A percentile compares a stretch with the other conserved stretches of the same genome.
Conservation (phyloP, 2,113 vertebrate species). For the Melanocharis versteri region DNA sequence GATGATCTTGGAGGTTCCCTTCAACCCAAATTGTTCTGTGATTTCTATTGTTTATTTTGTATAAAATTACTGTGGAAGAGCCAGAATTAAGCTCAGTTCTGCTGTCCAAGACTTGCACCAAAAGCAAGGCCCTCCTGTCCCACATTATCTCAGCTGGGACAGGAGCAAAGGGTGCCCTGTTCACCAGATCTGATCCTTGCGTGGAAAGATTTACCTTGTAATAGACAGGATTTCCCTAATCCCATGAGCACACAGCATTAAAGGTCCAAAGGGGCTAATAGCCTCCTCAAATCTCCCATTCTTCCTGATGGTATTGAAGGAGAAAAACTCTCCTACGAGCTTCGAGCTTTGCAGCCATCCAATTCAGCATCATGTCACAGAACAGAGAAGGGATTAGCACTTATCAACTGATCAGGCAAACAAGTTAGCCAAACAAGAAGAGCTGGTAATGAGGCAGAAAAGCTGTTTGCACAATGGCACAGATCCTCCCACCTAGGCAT, state of each 20-base stretch:
- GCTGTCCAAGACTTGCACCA: background rate
- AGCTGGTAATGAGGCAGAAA: conserved; percentile 17
- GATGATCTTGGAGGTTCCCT: background rate
- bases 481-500: background rate
- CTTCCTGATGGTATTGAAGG: background rate
- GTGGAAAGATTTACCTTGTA: background rate
- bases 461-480: background rate
- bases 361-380: background rate
- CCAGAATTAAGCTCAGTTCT: background rate
- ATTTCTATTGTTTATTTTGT: background rate
- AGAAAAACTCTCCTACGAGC: background rate
- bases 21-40: background rate
- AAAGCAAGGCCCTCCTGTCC: background rate
- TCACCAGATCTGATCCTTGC: background rate
- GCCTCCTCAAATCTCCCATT: background rate
- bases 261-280: background rate
- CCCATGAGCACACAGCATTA: background rate
- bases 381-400: background rate
- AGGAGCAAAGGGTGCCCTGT: background rate
- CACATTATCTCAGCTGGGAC: background rate
- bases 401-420: background rate
- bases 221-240: background rate
- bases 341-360: background rate
- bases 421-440: conserved; percentile 2
- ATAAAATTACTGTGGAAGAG: background rate